phyloP scores from a whole-genome alignment of 2,888 invertebrate species.

The Steromphala cineraria region DNA sequence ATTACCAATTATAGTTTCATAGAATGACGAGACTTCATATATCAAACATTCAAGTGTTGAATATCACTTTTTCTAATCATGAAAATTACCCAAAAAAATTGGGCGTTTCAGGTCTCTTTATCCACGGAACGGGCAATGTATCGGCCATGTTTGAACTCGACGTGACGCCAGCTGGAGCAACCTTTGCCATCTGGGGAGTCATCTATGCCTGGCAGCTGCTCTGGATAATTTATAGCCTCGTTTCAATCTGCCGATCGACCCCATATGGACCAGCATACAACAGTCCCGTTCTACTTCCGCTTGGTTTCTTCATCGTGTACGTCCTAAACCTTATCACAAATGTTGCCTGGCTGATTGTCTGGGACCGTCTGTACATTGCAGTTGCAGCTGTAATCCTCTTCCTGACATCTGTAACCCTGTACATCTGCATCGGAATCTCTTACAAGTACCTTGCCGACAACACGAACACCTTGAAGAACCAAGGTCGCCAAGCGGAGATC shows the following conservation, averaged over 20 bases:
- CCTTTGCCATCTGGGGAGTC: conserved; percentile 64
- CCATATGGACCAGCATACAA: conserved; percentile 56
- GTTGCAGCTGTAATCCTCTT: conserved; percentile 49
- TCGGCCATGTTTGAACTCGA: conserved; percentile 59
- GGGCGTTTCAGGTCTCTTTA: conserved; percentile 59
- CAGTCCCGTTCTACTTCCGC: conserved; percentile 57
- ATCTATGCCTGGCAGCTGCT: conserved; percentile 66
- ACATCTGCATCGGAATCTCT: conserved; percentile 56
- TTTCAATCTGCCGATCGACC: conserved; percentile 53
- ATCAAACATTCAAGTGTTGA: no score
- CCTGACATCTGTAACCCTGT: conserved; percentile 51
- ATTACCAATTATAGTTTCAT: no score
- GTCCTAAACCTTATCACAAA: conserved; percentile 55
- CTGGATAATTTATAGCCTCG: conserved; percentile 63
- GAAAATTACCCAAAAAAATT: no score
- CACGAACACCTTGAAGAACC: conserved; percentile 45
- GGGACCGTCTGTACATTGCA: conserved; percentile 60
- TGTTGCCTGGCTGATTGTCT: conserved; percentile 67
- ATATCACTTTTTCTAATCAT: no score
- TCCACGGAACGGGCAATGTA: conserved; percentile 54
- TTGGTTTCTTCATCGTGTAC: conserved; percentile 57
- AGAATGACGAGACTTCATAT: no score
- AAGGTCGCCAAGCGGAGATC: conserved; percentile 53
- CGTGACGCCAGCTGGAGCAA: conserved; percentile 70
- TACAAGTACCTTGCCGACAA: conserved; percentile 52